Conservation (phyloP, 2,888 invertebrate genomes). For the Nycteola revayana region DNA sequence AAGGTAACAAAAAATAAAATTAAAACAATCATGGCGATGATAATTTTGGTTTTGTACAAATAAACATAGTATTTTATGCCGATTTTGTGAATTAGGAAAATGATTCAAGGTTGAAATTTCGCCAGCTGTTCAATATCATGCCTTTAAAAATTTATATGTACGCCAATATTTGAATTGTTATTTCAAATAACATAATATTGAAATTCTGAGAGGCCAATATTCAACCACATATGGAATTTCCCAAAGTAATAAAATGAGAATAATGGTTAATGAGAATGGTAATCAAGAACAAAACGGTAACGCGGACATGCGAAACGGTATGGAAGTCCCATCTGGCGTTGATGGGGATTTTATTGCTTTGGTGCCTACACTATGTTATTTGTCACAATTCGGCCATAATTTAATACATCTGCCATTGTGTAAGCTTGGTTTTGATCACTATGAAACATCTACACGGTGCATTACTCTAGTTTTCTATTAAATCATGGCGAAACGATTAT, state of each 20-base stretch:
- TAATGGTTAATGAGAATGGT: constrained; percentile 29
- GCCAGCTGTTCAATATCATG: constrained; percentile 17
- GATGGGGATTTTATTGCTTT: constrained; percentile 13
- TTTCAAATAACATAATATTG: constrained; percentile 3
- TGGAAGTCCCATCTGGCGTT: constrained; percentile 20
- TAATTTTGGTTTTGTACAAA: constrained; percentile 47
- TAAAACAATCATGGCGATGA: constrained; percentile 66
- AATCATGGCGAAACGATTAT: constrained; percentile 15
- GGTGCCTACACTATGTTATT: not conserved
- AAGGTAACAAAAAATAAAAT: constrained; percentile 75
- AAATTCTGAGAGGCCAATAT: constrained; percentile 24
- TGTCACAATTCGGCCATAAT: constrained; percentile 9
- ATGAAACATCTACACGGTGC: no score
- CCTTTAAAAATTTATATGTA: no score
- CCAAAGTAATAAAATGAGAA: constrained; percentile 23
- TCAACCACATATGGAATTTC: constrained; percentile 11
- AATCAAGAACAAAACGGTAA: constrained; percentile 35
- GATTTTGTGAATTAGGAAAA: constrained; percentile 45
- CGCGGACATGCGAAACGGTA: constrained; percentile 39
- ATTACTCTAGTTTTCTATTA: no score
- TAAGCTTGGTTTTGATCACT: no score
- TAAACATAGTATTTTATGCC: constrained; percentile 43
- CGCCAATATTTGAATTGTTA: no score
- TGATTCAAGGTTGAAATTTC: constrained; percentile 20
- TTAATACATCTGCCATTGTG: constrained; percentile 2